Evolutionary conservation across 2,888 invertebrate species (phyloP), one percentile per base, ranked within the genome.

Genomic region (Lochmaea crataegi): DNA sequence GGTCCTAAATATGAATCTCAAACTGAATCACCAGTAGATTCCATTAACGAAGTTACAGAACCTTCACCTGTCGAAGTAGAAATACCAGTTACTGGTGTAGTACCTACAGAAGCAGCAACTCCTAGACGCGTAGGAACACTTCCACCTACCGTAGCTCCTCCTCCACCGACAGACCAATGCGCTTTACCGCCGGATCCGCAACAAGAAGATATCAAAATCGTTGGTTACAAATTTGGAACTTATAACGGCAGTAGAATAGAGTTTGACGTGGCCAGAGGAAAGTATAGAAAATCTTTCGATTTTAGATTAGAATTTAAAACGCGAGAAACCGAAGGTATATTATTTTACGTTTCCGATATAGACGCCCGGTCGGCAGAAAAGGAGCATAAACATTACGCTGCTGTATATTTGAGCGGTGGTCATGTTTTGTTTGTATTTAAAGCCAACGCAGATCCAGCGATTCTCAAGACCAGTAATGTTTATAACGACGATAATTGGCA

Each of bases 401-500:
- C 94, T 0, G 86, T 96, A 11, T 94, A 92, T 81, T 87, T 98
- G 84, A 89, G 90, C 76, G 90, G 93, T 65, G 96, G 96, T 51
- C 84, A 93, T 91, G 83, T 96, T 0, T 87, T 92, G 79, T 93
- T 92, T 83, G 87, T 90, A 3, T 94, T 93, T 85, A 92, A 93
- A 84, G 93, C 93, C 81, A 94, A 94, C 22, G 89, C 89, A 0
- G 91, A 91, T 7, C 74, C 81, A 3, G 77, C 84, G 11, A 65
- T 80, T 4, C 78, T 96, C 0, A 85, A 88, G 11, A 92, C 93
- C 0, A 81, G 88, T 0, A 84, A 85, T 12, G 86, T 86, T 2
- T 91, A 93, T 81, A 92, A 93, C 82, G 94, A 96, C 83, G 91
- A 92, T 0, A 86, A 90, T 65, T 97, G 96, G 96, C 96, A 97